Percentiles rank a stretch among this genome's conserved stretches.
These are phyloP conservation scores for Synchiropus splendidus DNA, from an alignment of 2,113 vertebrate species.

Conservation along the genomic window DNA sequence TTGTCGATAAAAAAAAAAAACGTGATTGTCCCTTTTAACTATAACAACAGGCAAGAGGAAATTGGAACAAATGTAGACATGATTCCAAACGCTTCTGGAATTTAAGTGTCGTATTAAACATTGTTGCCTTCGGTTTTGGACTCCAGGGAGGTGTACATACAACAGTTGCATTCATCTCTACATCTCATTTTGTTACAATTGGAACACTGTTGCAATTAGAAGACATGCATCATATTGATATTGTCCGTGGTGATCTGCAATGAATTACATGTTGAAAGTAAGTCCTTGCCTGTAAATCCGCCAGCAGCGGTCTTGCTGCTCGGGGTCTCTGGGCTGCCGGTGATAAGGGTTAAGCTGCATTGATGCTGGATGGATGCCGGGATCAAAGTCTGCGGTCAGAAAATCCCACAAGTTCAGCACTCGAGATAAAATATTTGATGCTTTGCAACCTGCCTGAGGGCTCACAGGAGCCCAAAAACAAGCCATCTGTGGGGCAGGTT, in stretches of 20 bases:
- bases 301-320: conserved; percentile 9
- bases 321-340: conserved; percentile 32
- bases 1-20: no score
- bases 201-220: no score
- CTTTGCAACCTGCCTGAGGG: conserved; percentile 2
- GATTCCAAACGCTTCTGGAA: no score
- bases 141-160: no score
- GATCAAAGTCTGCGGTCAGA: conserved; percentile 46
- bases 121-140: no score
- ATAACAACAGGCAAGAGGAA: no score
- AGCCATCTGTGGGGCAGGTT: conserved; percentile 4
- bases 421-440: conserved; percentile 29
- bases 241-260: conserved; percentile 33
- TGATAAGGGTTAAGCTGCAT: conserved; percentile 58
- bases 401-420: conserved; percentile 19
- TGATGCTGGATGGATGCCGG: conserved; percentile 56
- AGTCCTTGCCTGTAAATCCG: conserved; percentile 20
- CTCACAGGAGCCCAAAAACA: neutral
- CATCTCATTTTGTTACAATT: neutral
- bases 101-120: no score
- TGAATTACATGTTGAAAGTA: conserved; percentile 46
- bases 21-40: no score
- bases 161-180: no score
- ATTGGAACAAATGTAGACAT: no score
- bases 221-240: conserved; percentile 8